phyloP scores from a whole-genome alignment of 2,888 invertebrate genomes.

The Melanargia galathea region DNA sequence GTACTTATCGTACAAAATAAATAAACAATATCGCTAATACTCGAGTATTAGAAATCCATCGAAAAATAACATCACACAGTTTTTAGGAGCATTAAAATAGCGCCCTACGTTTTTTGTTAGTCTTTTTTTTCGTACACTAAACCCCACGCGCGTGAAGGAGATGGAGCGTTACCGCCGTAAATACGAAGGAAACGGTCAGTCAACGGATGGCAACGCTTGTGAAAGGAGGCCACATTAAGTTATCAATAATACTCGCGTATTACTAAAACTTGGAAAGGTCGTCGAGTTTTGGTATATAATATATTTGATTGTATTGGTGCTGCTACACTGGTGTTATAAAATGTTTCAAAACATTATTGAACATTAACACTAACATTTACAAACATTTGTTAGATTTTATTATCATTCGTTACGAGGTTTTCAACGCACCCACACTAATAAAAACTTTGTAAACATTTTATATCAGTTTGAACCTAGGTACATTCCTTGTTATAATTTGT shows the following conservation, averaged over 20 bases:
- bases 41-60: constrained; percentile 81
- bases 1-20: constrained; percentile 77
- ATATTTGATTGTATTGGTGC: background rate
- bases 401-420: no score
- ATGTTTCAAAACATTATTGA: no score
- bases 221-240: constrained; percentile 16
- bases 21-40: constrained; percentile 79
- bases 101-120: constrained; percentile 76
- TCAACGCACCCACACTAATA: no score
- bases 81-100: constrained; percentile 62
- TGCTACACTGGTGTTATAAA: no score
- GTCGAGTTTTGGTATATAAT: constrained; percentile 18
- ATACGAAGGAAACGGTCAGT: constrained; percentile 22
- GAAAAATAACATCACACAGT: constrained; percentile 77
- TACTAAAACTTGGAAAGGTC: constrained; percentile 23
- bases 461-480: no score
- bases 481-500: no score
- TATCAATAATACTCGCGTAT: constrained; percentile 34
- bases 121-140: constrained; percentile 72
- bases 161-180: constrained; percentile 48
- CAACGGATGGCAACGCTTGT: constrained; percentile 7
- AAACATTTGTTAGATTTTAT: no score
- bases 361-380: no score
- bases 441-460: no score
- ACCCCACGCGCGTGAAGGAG: constrained; percentile 56